A percentile compares a stretch with the other conserved stretches of the same genome.
Evolutionary conservation across 2,113 vertebrate genomes (phyloP).

Genomic region (Hypocryptadius cinnamomeus): DNA sequence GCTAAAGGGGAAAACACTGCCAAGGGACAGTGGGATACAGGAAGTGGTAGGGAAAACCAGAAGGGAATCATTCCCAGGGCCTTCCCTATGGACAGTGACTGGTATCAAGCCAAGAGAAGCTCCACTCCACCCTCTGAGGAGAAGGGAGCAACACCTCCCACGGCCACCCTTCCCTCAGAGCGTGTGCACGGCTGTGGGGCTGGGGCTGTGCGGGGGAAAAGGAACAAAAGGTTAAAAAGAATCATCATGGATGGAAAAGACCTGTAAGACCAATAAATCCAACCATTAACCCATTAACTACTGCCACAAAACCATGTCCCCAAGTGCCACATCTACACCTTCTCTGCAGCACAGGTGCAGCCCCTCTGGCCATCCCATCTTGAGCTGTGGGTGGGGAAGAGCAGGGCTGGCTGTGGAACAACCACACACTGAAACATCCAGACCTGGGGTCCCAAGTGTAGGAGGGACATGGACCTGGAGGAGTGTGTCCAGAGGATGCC

Average conservation of each 20-base stretch:
- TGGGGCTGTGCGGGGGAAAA: background rate
- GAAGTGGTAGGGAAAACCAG: background rate
- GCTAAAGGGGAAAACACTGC: background rate
- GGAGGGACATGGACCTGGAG: background rate
- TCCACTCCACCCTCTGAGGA: background rate
- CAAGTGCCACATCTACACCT: background rate
- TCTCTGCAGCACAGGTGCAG: background rate
- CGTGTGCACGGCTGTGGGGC: fast-evolving
- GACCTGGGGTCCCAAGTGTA: too few species aligned
- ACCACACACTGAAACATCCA: background rate
- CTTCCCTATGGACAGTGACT: fast-evolving
- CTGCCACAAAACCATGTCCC: background rate
- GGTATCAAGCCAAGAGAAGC: background rate
- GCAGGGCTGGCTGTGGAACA: background rate
- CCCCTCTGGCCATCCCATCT: background rate
- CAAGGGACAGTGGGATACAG: fast-evolving
- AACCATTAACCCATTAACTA: background rate
- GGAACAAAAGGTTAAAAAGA: background rate
- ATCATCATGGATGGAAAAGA: background rate
- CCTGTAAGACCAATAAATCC: background rate
- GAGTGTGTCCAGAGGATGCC: background rate
- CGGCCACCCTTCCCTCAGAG: background rate
- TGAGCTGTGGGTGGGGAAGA: background rate
- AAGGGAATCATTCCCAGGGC: background rate
- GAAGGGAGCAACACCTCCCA: background rate